phyloP scores from a whole-genome alignment of 2,113 vertebrate genomes.

The Pelusios castaneus region DNA sequence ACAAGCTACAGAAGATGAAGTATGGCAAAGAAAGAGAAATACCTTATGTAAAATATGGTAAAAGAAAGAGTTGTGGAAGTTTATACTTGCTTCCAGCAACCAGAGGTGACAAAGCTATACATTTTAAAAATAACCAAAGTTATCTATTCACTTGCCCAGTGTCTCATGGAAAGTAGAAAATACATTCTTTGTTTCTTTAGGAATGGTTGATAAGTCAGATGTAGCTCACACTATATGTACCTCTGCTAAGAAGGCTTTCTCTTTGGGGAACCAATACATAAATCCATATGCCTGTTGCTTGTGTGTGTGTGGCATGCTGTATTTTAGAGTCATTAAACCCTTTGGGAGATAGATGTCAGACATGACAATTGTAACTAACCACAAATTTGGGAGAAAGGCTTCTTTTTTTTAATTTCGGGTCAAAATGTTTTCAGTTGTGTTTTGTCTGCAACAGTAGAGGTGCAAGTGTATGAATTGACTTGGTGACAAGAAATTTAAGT shows the following conservation, averaged over 20 bases:
- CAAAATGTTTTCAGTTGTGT: neutral
- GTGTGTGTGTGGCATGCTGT: neutral
- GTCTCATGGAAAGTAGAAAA: neutral
- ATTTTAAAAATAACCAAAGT: neutral
- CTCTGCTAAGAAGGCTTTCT: neutral
- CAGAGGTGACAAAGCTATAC: neutral
- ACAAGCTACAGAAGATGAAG: neutral
- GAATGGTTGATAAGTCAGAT: neutral
- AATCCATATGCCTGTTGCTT: neutral
- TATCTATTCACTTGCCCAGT: neutral
- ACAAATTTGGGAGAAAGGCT: neutral
- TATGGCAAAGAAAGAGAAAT: neutral
- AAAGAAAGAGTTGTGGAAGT: neutral
- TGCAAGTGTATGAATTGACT: neutral
- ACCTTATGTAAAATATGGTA: neutral
- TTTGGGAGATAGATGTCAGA: neutral
- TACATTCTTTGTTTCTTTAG: neutral
- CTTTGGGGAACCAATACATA: neutral
- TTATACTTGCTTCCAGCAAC: neutral
- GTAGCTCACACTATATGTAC: neutral
- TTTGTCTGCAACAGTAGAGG: neutral
- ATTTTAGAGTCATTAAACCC: neutral
- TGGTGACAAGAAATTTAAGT: neutral
- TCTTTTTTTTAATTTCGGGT: neutral
- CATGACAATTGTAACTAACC: neutral